phyloP scores from a whole-genome alignment of 1,140 invertebrate genomes.

The Uloborus diversus region DNA sequence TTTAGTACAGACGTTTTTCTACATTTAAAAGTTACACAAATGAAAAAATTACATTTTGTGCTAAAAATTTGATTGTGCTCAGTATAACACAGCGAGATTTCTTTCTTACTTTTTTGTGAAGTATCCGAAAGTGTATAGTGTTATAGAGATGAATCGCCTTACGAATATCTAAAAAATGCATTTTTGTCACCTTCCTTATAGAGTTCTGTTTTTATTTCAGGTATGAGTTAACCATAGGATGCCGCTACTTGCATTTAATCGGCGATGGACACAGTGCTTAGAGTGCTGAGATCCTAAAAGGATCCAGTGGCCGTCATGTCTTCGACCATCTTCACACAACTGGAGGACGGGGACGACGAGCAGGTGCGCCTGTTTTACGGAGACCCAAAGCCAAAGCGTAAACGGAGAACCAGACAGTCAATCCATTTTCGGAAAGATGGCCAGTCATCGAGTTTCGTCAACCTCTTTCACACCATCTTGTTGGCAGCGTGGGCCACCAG shows the following conservation, averaged over 20 bases:
- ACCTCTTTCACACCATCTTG: constrained; percentile 24
- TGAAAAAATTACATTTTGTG: too few relatives aligned
- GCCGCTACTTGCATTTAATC: neutral
- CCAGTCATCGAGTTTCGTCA: neutral
- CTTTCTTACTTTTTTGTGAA: too few relatives aligned
- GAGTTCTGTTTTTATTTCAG: constrained; percentile 3
- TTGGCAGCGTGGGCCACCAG: constrained; percentile 32
- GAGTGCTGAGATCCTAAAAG: constrained; percentile 30
- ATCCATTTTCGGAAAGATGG: neutral
- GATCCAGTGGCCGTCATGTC: constrained; percentile 24
- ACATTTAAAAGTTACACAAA: too few relatives aligned
- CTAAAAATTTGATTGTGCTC: too few relatives aligned
- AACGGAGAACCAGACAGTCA: constrained; percentile 10
- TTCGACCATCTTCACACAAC: neutral
- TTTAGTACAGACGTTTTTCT: too few relatives aligned
- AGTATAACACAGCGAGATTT: too few relatives aligned
- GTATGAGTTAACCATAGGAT: neutral
- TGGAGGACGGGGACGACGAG: constrained; percentile 19
- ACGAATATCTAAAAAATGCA: too few relatives aligned
- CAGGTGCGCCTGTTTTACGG: neutral
- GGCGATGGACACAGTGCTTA: constrained; percentile 6
- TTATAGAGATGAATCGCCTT: too few relatives aligned
- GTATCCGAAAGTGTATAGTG: too few relatives aligned
- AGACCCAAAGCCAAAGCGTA: neutral
- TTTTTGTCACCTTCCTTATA: neutral